Conservation (phyloP, 30 jellyfish, hydroid and myxozoan species). For the Rhopilema esculentum region DNA sequence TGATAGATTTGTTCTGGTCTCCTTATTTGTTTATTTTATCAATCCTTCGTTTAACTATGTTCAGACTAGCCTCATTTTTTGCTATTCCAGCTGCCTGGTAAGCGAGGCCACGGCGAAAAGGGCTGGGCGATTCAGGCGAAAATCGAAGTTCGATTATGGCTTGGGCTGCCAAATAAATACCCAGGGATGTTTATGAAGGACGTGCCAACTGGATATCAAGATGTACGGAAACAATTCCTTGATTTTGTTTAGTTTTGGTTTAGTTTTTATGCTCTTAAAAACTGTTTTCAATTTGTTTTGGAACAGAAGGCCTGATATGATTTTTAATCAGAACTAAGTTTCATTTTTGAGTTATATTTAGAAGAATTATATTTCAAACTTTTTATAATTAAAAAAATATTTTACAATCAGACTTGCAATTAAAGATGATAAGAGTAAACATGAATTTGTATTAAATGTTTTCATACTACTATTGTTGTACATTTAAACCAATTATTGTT, state of each 20-base stretch:
- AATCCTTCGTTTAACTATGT: not conserved
- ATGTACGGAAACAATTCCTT: slow-evolving; percentile 47
- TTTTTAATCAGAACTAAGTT: too few species aligned
- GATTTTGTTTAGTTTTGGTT: not conserved
- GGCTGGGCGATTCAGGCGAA: slow-evolving; percentile 99
- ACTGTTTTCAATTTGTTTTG: too few species aligned
- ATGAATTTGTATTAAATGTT: too few species aligned
- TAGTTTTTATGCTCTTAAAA: not conserved
- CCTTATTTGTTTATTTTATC: not conserved
- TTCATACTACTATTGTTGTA: too few species aligned
- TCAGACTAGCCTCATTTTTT: not conserved
- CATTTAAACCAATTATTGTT: too few species aligned
- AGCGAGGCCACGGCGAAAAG: slow-evolving; percentile 96
- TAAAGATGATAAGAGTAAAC: too few species aligned
- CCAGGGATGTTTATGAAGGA: slow-evolving; percentile 77
- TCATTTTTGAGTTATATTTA: too few species aligned
- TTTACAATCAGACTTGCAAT: too few species aligned
- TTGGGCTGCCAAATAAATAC: slow-evolving; percentile 78
- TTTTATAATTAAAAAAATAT: too few species aligned
- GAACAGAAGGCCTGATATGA: too few species aligned
- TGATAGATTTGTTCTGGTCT: not conserved
- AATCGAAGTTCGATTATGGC: slow-evolving; percentile 93
- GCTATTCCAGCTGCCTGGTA: slow-evolving; percentile 89
- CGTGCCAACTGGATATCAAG: slow-evolving; percentile 93
- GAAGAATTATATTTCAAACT: too few species aligned